Evolutionary conservation across 2,797 vertebrate species (phyloP).

Genomic region (Lagodon rhomboides): DNA sequence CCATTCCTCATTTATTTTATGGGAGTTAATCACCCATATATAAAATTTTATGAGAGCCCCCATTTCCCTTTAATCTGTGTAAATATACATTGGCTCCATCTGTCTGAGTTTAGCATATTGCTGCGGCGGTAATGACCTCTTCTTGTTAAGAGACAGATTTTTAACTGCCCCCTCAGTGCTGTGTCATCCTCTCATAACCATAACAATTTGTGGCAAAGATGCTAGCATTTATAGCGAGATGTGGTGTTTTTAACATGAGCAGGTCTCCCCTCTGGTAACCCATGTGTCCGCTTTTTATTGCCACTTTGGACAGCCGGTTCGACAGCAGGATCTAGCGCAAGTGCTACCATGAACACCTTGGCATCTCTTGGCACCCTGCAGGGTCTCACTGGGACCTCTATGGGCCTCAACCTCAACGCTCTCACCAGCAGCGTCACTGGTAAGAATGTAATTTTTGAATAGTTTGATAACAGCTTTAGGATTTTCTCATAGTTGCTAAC

Average conservation of each 20-base stretch:
- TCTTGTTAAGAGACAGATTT: conserved; percentile 47
- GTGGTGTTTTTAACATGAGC: conserved; percentile 9
- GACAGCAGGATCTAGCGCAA: conserved; percentile 90
- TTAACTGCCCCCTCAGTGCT: conserved; percentile 33
- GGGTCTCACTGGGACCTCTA: conserved; percentile 92
- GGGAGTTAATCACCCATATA: conserved; percentile 61
- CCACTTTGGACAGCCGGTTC: conserved; percentile 86
- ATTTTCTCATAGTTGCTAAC: not conserved
- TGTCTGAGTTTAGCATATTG: conserved; percentile 59
- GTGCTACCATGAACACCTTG: conserved; percentile 95
- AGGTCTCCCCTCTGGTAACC: conserved; percentile 8
- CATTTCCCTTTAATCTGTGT: conserved; percentile 57
- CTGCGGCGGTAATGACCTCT: conserved; percentile 59
- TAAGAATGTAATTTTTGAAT: conserved; percentile 77
- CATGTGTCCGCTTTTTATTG: not conserved
- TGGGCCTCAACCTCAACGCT: conserved; percentile 89
- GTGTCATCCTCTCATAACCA: conserved; percentile 33
- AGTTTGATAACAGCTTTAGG: not conserved
- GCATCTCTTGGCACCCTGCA: conserved; percentile 96
- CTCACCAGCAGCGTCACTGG: conserved; percentile 78
- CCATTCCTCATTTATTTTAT: conserved; percentile 71
- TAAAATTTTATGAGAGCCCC: conserved; percentile 57
- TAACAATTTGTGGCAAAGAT: conserved; percentile 32
- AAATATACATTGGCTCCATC: conserved; percentile 70
- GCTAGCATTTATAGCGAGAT: conserved; percentile 5